Base-by-base conservation (phyloP, 2,888 invertebrate species). In the Drosophila lacicola region DNA sequence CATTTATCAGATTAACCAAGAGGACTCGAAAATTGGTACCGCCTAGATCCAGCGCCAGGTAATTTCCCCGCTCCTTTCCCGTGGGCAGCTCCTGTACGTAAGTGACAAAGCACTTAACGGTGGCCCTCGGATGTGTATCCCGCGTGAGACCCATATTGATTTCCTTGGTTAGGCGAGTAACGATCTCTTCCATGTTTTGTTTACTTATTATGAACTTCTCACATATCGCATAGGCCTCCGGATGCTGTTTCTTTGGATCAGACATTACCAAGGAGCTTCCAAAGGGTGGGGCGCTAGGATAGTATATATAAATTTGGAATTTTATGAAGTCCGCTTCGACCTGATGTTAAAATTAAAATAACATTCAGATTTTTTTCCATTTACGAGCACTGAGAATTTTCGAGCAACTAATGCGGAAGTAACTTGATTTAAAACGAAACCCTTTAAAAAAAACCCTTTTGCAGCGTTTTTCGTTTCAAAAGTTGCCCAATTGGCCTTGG, bases 11-110 rank as follows among this genome's bases (percentile, higher is more conserved):
- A 76, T 96, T 95, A 89, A 99, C 96, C 62, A 98, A 94, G 62
- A 99, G 93, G 1, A 99, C 98, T 76, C 99, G 95, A 93, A 99
- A 99, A 92, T 99, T 98, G 21, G 98, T 98, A 37, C 99, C 99
- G 47, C 99, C 99, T 90, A 99, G 94, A 93, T 99, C 99, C 82
- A 99, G 93, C 0, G 99, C 99, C 91, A 99, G 93, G 92, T 97
- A 98, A 93, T 97, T 96, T 61, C 99, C 98, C 50, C 94, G 94
- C 93, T 98, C 98, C 95, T 96, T 95, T 87, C 98, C 98, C 92
- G 97, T 96, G 2, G 98, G 98, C 72, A 99, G 94, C 92, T 97
- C 96, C 91, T 98, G 96, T 45, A 99, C 98, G 91, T 97, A 98
- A 2, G 98, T 98, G 53, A 97, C 96, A 92, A 96, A 98, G 93